Evolutionary conservation across 2,113 vertebrate species (phyloP), one percentile per base, ranked within the genome.

Genomic region (Oryzias woworae): DNA sequence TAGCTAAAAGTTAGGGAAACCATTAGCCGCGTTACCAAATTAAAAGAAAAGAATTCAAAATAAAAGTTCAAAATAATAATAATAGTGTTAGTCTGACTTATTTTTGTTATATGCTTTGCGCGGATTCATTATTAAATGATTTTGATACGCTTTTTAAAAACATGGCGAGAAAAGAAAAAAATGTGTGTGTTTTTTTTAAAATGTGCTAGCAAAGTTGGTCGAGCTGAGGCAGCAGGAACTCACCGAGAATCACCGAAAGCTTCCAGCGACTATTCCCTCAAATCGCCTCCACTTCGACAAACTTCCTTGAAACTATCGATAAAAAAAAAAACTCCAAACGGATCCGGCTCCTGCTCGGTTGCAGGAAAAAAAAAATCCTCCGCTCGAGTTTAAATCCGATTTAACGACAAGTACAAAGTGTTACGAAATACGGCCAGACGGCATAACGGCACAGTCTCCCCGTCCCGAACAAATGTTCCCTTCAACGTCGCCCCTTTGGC

Each of bases 401-500:
- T 75, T 66, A 61, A 69, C 18, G 51, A 53, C 3, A 17, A 61
- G 70, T 41, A 84, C 71, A 63, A 54, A 69, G 51, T 62, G 61
- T 81, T 64, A 72, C 41, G 47, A 42, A 24, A 62, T 16, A 57
- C 56, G 42, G 50, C 17, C 44, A 31, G 41, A 54, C 63, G 53
- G 76, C 66, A 77, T 79, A 78, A 78, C 85, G 53, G 74, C 53
- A 65, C 81, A 46, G 63, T 26, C 75, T 69, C 75, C 24, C 57
- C 22, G 66, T 80, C 80, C 84, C 69, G 83, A 85, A 78, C 68
- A 82, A 87, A 86, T 47, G 64, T 61, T 83, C 77, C 63, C 73
- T 51, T 58, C 31, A 56, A 66, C 59, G 47, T 55, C 50, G 75
- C 58, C 65, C 71, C 72, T 14, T 31, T 41, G 18, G 64, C 69